These are phyloP conservation scores for Cyclina sinensis DNA, from an alignment of 1,140 invertebrate species.

Conservation along the genomic window DNA sequence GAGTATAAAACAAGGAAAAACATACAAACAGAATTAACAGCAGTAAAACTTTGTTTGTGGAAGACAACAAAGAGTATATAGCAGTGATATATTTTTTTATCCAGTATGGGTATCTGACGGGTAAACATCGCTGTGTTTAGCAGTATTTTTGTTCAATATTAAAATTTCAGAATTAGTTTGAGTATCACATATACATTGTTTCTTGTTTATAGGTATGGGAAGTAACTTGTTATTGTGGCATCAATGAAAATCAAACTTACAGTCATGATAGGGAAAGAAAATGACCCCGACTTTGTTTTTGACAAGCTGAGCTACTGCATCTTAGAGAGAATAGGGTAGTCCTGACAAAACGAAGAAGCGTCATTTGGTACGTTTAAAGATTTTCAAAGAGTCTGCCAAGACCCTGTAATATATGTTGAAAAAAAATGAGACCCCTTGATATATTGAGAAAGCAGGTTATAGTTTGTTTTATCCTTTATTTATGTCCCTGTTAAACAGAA, in stretches of 20 bases:
- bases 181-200: too few species aligned
- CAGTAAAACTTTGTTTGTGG: neutral
- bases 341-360: conserved; percentile 27
- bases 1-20: conserved; percentile 46
- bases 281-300: conserved; percentile 23
- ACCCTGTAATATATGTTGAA: conserved; percentile 51
- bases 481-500: too few species aligned
- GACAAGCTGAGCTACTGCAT: conserved; percentile 24
- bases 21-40: conserved; percentile 7
- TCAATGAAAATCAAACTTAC: neutral
- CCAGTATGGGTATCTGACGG: too few species aligned
- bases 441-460: conserved; percentile 62
- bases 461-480: too few species aligned
- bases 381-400: conserved; percentile 37
- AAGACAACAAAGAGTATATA: conserved; percentile 40
- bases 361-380: conserved; percentile 36
- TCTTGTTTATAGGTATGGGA: conserved; percentile 46
- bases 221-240: conserved; percentile 52
- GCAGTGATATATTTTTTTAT: neutral
- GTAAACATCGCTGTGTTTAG: too few species aligned
- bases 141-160: too few species aligned
- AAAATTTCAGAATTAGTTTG: too few species aligned
- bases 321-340: conserved; percentile 60
- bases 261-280: conserved; percentile 18
- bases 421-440: conserved; percentile 19